Evolutionary conservation across 2,888 invertebrate species (phyloP), one percentile per base, ranked within the genome.

Genomic region (Heteromyza rotundicornis): DNA sequence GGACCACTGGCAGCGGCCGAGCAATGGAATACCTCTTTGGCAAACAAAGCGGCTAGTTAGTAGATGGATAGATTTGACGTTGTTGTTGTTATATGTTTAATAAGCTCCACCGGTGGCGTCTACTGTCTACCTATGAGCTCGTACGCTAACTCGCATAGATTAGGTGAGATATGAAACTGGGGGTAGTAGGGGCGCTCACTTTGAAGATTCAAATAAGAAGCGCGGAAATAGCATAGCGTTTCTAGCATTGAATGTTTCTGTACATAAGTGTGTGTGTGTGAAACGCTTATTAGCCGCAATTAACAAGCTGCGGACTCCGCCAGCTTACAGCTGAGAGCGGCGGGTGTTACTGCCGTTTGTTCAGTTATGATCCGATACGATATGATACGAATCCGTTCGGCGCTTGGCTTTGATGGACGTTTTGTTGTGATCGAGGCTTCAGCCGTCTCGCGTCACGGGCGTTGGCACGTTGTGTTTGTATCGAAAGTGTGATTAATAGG

Each of bases 221-320:
- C 47, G 47, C 47, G 47, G 47, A 47, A 47, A 47, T 47, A 19
- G 47, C 47, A 19, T 47, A 76, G 73, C 69, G 76, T 70, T 76
- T 32, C 20, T 54, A 19, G 32, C 20, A 17, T 36, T 54, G 54
- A 22, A 40, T 54, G 19, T 54, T 75, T 17, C 16, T 58, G 22
- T 23, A 27, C 16, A 32, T n/a, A 20, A 23, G 35, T 16, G 19
- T 36, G 22, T 58, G n/a, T 59, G 75, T 74, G 76, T 71, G 75
- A 75, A 76, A 76, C 72, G 77, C 77, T 75, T 75, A 77, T 77
- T 75, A 75, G 76, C 71, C 68, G 72, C 77, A 75, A 75, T 75
- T 75, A 75, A 74, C 75, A 71, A 68, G 72, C 62, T 66, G 64
- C 75, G 70, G 65, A 60, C 57, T 36, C 32, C 7, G 40, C 19